A percentile compares a stretch with the other conserved stretches of the same genome.
Conservation (phyloP, 2,113 vertebrate genomes). For the Delphinapterus leucas region DNA sequence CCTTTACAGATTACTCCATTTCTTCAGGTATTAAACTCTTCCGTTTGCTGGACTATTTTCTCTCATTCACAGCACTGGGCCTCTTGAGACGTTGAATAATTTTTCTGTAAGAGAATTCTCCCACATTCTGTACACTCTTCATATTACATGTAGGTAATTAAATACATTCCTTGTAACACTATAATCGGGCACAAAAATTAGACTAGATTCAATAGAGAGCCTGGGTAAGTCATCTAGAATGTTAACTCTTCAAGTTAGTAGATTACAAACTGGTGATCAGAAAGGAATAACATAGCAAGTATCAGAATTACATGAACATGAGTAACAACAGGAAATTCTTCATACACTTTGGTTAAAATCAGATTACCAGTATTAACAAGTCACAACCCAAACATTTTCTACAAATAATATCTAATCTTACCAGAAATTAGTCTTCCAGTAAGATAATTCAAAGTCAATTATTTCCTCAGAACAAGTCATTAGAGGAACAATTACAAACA, state of each 20-base stretch:
- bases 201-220: background rate
- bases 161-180: background rate
- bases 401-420: background rate
- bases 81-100: background rate
- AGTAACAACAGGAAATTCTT: background rate
- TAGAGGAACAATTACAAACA: background rate
- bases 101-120: background rate
- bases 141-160: background rate
- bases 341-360: background rate
- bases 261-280: background rate
- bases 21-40: background rate
- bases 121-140: background rate
- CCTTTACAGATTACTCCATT: background rate
- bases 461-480: background rate
- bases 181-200: background rate
- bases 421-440: background rate
- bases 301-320: no score
- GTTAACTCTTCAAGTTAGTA: background rate
- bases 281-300: background rate
- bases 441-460: background rate
- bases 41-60: background rate
- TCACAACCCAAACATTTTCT: background rate
- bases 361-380: background rate
- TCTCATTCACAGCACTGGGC: background rate
- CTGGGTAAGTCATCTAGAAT: background rate